Conservation (phyloP, 1,140 invertebrate species). For the Drosophila insularis region DNA sequence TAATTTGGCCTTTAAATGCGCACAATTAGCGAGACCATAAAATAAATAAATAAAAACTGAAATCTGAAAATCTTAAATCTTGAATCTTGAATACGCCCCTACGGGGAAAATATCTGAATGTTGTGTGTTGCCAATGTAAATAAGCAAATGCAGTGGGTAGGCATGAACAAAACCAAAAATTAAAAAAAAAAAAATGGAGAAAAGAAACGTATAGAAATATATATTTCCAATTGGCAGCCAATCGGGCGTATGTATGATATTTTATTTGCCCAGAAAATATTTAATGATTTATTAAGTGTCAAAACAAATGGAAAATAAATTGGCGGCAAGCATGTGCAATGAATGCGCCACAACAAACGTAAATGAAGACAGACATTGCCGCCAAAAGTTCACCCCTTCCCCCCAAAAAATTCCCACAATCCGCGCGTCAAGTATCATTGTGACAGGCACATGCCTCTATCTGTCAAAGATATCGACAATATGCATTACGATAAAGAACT, state of each 20-base stretch:
- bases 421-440: background rate
- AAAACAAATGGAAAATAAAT: slow-evolving; percentile 68
- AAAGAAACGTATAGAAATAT: too few relatives aligned
- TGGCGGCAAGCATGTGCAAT: slow-evolving; percentile 38
- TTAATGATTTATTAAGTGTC: slow-evolving; percentile 71
- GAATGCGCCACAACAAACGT: background rate
- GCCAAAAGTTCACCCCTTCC: too few relatives aligned
- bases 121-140: slow-evolving; percentile 55
- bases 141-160: slow-evolving; percentile 35
- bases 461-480: background rate
- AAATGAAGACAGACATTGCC: slow-evolving; percentile 43
- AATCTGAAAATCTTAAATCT: background rate
- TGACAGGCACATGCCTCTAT: background rate
- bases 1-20: slow-evolving; percentile 67
- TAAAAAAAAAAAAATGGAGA: background rate
- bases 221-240: background rate
- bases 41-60: slow-evolving; percentile 57
- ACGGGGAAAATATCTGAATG: background rate
- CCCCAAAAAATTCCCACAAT: background rate
- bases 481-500: slow-evolving; percentile 1
- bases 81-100: background rate
- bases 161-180: background rate
- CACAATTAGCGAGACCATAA: slow-evolving; percentile 60
- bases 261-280: slow-evolving; percentile 25
- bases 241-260: slow-evolving; percentile 48